Evolutionary conservation across 2,113 vertebrate species (phyloP).

Genomic region (Heterotis niloticus): DNA sequence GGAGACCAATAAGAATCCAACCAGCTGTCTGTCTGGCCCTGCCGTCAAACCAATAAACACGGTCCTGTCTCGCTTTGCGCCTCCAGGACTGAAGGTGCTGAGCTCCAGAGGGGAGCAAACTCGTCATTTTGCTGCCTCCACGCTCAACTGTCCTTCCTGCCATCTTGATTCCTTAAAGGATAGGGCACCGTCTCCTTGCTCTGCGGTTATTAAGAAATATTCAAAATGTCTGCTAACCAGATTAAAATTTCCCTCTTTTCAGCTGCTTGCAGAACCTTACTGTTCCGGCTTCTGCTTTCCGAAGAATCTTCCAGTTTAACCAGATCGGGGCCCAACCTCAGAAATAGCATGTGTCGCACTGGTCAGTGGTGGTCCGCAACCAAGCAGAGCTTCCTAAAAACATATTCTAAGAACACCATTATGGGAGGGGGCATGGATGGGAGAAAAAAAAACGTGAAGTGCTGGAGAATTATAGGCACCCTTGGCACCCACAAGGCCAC

Average conservation of each 20-base stretch:
- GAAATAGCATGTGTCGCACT: background rate
- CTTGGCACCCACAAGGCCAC: slow-evolving; percentile 41
- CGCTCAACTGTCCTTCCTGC: slow-evolving; percentile 38
- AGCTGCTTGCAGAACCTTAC: background rate
- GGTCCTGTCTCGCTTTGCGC: slow-evolving; percentile 31
- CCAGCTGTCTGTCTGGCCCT: slow-evolving; percentile 40
- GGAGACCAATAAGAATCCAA: slow-evolving; percentile 32
- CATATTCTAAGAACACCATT: background rate
- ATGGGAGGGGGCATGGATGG: background rate
- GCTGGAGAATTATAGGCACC: slow-evolving; percentile 40
- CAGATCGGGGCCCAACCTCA: background rate
- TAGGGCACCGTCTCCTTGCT: background rate
- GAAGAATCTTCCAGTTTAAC: background rate
- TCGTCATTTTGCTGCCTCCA: slow-evolving; percentile 41
- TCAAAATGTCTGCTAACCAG: background rate
- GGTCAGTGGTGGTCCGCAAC: background rate
- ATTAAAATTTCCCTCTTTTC: background rate
- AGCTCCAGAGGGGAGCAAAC: slow-evolving; percentile 34
- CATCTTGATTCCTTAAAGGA: slow-evolving; percentile 24
- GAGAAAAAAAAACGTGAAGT: background rate
- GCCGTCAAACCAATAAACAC: slow-evolving; percentile 34
- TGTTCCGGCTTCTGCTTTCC: background rate
- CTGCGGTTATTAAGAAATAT: background rate
- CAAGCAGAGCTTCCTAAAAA: background rate
- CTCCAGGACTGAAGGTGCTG: slow-evolving; percentile 43